Conservation (phyloP, 1,140 invertebrate genomes). For the Pemphigus obesinymphae region DNA sequence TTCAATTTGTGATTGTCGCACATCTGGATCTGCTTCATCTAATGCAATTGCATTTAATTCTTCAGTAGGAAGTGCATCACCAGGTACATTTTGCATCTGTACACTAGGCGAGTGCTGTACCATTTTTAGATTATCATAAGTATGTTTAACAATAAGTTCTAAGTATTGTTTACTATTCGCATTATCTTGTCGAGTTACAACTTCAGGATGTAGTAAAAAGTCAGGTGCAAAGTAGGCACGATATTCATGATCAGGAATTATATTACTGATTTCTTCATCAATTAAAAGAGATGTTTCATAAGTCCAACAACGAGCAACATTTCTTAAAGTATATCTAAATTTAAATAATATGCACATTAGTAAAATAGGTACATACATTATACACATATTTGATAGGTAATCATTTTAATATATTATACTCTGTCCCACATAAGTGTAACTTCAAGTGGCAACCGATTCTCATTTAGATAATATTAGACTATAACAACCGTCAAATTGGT, state of each 20-base stretch:
- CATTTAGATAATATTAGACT: too few species aligned
- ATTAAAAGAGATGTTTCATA: constrained; percentile 94
- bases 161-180: constrained; percentile 89
- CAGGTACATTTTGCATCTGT: constrained; percentile 81
- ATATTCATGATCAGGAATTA: constrained; percentile 90
- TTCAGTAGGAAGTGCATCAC: constrained; percentile 57
- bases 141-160: constrained; percentile 78
- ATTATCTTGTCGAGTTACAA: constrained; percentile 79
- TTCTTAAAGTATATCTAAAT: constrained; percentile 79
- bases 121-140: constrained; percentile 84
- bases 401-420: neutral
- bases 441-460: too few species aligned
- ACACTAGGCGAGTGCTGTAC: constrained; percentile 81
- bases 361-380: neutral
- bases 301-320: constrained; percentile 98
- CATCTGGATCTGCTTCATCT: constrained; percentile 77
- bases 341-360: neutral
- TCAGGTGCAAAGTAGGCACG: constrained; percentile 94
- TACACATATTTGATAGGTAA: neutral
- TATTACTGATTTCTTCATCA: constrained; percentile 85
- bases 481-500: too few species aligned
- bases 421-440: too few species aligned
- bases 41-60: constrained; percentile 65
- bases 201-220: constrained; percentile 87
- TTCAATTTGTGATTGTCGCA: constrained; percentile 70